Conservation (phyloP, 2,113 vertebrate genomes). For the Gallinago undulata region DNA sequence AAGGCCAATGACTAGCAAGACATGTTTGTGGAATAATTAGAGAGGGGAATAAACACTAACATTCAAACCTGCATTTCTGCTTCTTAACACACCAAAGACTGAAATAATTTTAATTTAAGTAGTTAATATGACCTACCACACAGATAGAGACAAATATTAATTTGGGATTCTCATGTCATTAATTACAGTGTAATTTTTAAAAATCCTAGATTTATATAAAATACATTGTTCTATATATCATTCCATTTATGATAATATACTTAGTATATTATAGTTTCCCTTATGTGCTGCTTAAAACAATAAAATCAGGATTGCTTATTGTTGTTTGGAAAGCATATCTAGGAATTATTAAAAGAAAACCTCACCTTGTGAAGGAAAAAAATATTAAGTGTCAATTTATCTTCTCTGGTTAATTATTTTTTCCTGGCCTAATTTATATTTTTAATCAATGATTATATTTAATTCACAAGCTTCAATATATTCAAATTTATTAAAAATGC, state of each 20-base stretch:
- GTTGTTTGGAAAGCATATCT: not conserved
- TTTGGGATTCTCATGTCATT: not conserved
- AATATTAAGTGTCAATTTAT: not conserved
- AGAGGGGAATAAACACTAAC: not conserved
- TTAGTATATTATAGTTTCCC: not conserved
- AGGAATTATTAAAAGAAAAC: not conserved
- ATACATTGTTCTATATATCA: not conserved
- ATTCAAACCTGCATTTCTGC: not conserved
- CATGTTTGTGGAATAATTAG: not conserved
- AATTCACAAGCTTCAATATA: conserved; percentile 33
- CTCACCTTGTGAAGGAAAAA: not conserved
- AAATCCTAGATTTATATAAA: not conserved
- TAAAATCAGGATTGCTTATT: not conserved
- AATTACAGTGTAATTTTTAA: not conserved
- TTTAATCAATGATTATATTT: conserved; percentile 50
- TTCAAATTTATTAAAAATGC: conserved; percentile 23
- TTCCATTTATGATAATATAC: not conserved
- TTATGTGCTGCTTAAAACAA: not conserved
- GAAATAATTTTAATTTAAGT: not conserved
- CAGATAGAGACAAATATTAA: not conserved
- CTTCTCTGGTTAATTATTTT: conserved; percentile 17
- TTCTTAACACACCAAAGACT: not conserved
- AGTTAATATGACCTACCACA: not conserved
- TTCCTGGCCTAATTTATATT: not conserved
- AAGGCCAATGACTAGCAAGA: not conserved